Conservation (phyloP, 2,113 vertebrate species). For the Polypterus bichir region DNA sequence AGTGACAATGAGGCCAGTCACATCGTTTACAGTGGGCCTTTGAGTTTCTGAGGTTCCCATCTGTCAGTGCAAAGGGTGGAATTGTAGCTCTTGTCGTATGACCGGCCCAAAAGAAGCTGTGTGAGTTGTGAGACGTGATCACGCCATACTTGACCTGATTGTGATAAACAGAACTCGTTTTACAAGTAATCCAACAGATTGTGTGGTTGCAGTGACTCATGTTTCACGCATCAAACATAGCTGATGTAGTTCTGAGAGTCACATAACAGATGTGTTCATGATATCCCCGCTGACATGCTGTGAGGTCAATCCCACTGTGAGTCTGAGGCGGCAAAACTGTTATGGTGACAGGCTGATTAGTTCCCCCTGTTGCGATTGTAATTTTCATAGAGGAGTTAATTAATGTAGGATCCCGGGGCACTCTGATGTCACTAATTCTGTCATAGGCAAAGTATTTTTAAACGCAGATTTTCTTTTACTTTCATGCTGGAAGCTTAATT, state of each 20-base stretch:
- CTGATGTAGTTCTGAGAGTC: background rate
- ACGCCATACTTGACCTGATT: too few relatives aligned
- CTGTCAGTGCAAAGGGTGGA: too few relatives aligned
- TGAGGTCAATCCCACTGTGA: constrained; percentile 1
- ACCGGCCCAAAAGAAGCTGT: too few relatives aligned
- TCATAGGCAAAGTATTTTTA: background rate
- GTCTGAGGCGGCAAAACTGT: background rate
- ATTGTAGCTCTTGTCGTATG: too few relatives aligned
- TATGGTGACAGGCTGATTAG: background rate
- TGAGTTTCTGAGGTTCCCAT: too few relatives aligned
- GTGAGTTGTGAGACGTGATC: too few relatives aligned
- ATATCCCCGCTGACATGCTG: background rate
- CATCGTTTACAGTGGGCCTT: too few relatives aligned
- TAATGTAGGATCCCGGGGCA: background rate
- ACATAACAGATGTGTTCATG: background rate
- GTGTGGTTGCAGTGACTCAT: too few relatives aligned
- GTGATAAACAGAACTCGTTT: too few relatives aligned
- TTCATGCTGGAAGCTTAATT: background rate
- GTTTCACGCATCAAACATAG: too few relatives aligned
- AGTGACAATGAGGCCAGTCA: too few relatives aligned
- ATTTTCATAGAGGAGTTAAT: background rate
- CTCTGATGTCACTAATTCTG: background rate
- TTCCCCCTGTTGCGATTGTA: background rate
- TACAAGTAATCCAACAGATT: too few relatives aligned
- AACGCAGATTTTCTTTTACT: background rate